Conservation (phyloP, 2,797 vertebrate species). For the Limnodromus scolopaceus region DNA sequence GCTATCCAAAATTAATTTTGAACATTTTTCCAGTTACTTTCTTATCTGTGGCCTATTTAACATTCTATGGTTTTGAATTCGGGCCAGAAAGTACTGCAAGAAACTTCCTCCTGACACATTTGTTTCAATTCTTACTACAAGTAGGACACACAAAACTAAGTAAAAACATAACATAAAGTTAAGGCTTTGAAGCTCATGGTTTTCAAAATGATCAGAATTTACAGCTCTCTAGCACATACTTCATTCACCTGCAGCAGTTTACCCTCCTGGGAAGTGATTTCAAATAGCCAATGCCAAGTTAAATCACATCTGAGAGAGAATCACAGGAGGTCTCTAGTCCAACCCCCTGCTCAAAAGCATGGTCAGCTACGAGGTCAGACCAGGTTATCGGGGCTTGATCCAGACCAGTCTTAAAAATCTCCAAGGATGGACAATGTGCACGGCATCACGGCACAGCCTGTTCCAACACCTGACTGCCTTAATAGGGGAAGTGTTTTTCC, state of each 20-base stretch:
- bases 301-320: not conserved
- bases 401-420: not conserved
- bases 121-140: not conserved
- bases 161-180: not conserved
- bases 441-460: not conserved
- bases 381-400: not conserved
- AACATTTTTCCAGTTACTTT: not conserved
- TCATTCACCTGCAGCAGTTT: not conserved
- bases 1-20: not conserved
- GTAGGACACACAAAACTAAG: not conserved
- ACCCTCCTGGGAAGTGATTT: not conserved
- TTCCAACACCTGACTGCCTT: not conserved
- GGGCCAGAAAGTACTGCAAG: not conserved
- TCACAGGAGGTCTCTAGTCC: not conserved
- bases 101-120: not conserved
- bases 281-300: not conserved
- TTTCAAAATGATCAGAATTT: not conserved
- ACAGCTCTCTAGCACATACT: not conserved
- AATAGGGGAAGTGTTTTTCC: not conserved
- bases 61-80: not conserved
- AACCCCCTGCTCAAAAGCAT: not conserved
- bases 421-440: not conserved
- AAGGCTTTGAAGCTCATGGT: not conserved
- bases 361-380: not conserved
- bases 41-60: not conserved